Evolutionary conservation across 1,140 invertebrate genomes (phyloP).

Genomic region (Scaptomyza hsui): DNA sequence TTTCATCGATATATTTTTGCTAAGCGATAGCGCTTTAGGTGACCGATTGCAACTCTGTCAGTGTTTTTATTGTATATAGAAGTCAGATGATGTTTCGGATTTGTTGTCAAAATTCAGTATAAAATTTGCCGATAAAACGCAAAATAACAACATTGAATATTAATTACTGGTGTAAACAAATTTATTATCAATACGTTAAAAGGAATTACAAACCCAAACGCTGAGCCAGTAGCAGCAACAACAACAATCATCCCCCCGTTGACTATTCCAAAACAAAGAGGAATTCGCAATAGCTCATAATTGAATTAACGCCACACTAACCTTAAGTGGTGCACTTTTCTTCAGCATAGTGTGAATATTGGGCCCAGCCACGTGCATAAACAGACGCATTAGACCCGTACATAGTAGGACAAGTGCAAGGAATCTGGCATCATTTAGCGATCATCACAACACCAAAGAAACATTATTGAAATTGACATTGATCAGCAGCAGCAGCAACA

Average conservation of each 20-base stretch:
- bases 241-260: not conserved
- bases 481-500: slow-evolving; percentile 3
- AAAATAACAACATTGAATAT: not conserved
- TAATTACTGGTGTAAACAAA: not conserved
- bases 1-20: no score
- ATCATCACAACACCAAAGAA: not conserved
- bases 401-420: slow-evolving; percentile 6
- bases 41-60: slow-evolving; percentile 29
- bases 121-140: slow-evolving; percentile 22
- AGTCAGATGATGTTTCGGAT: slow-evolving; percentile 34
- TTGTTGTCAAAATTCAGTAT: slow-evolving; percentile 51
- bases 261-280: slow-evolving; percentile 13
- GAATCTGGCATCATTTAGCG: not conserved
- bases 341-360: slow-evolving; percentile 5
- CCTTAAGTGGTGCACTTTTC: not conserved
- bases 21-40: not conserved
- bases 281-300: slow-evolving; percentile 35
- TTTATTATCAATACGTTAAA: not conserved
- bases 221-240: not conserved
- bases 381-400: not conserved
- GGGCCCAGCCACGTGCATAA: not conserved
- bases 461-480: not conserved
- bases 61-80: slow-evolving; percentile 43
- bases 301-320: slow-evolving; percentile 34
- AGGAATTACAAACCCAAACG: not conserved